Conservation (phyloP, 2,888 invertebrate species). For the Ptilodon capucinus region DNA sequence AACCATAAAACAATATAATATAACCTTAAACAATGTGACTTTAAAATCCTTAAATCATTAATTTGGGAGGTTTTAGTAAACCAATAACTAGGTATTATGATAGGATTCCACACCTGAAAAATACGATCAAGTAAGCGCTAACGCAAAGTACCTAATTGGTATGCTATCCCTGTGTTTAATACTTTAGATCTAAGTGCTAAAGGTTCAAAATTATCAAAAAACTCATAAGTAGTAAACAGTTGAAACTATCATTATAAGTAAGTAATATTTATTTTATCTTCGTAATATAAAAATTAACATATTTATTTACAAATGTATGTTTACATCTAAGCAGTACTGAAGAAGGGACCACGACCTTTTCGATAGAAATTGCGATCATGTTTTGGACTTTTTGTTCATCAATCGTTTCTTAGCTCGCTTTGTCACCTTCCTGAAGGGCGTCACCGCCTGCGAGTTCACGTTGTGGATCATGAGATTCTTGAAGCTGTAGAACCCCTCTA, state of each 20-base stretch:
- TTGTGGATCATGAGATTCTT: constrained; percentile 55
- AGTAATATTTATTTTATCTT: constrained; percentile 40
- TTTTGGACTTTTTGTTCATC: constrained; percentile 39
- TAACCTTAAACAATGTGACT: no score
- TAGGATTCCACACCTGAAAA: no score
- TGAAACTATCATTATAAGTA: neutral
- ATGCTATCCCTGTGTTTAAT: no score
- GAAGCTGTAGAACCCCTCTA: constrained; percentile 59
- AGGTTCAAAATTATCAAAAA: no score
- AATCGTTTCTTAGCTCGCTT: constrained; percentile 39
- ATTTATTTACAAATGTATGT: constrained; percentile 38
- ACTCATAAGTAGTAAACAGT: no score
- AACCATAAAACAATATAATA: no score
- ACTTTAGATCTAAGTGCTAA: no score
- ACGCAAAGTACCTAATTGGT: no score
- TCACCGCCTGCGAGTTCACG: constrained; percentile 37
- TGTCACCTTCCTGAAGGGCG: constrained; percentile 26
- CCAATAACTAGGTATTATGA: no score
- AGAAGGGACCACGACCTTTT: constrained; percentile 27
- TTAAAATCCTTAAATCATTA: no score
- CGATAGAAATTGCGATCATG: constrained; percentile 38
- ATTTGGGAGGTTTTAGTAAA: no score
- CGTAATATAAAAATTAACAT: constrained; percentile 32
- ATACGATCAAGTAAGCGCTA: no score
- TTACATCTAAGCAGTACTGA: constrained; percentile 36